These are phyloP conservation scores for Dipodomys stephensi DNA, from an alignment of 2,113 vertebrate genomes.

Conservation along the genomic window DNA sequence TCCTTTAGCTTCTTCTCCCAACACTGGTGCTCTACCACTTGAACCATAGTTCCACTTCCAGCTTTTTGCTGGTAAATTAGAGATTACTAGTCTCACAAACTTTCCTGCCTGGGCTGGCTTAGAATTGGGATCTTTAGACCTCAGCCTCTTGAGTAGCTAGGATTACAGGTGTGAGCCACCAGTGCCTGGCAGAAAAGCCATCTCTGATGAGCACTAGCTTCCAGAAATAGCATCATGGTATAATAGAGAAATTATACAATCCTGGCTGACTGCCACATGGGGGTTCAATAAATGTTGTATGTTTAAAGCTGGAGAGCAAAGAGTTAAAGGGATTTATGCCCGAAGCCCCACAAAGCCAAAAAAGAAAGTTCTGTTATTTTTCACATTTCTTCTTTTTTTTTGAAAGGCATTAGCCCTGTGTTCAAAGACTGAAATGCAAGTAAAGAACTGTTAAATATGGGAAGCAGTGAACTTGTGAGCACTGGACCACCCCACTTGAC, in stretches of 20 bases:
- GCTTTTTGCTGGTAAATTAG: no score
- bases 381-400: neutral
- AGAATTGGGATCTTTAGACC: no score
- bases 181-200: no score
- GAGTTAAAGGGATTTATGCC: neutral
- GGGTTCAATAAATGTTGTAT: neutral
- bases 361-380: neutral
- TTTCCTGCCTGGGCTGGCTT: no score
- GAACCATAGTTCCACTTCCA: no score
- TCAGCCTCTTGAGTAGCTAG: no score
- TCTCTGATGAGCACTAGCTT: neutral
- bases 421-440: neutral
- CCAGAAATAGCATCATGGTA: neutral
- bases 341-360: neutral
- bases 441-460: neutral
- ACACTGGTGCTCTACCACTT: no score
- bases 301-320: neutral
- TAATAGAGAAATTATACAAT: neutral
- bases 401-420: neutral
- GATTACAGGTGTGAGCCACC: no score
- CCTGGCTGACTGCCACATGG: no score
- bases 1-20: no score
- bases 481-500: neutral
- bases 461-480: neutral
- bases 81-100: no score